Base-by-base conservation (phyloP, 2,797 vertebrate species). In the Pygocentrus nattereri region DNA sequence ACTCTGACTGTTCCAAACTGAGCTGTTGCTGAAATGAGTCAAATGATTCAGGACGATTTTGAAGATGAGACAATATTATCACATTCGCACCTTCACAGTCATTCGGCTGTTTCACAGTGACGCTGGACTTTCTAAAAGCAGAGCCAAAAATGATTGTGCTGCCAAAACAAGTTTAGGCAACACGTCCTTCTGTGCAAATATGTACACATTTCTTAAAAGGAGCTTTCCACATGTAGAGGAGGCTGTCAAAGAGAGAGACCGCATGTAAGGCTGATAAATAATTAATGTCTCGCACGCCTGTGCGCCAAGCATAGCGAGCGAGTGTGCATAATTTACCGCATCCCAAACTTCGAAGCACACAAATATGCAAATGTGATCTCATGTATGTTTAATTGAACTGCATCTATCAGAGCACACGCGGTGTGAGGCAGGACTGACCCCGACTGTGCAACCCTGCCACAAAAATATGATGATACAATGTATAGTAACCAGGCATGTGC, bases 301-400 rank as follows among this genome's bases (percentile, higher is more conserved):
- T 27, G 31, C 13, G 34, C 62, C 8, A n/a, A 59, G n/a, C 70
- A 79, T 30, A 84, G 74, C 59, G 10, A 6, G 18, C 74, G n/a
- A 67, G 49, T 19, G 49, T 81, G 65, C 75, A 81, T 81, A 83
- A 86, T 79, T 86, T 58, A 79, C 56, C 47, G 16, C 49, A 49
- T 74, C 61, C 27, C 8, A 25, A 78, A 75, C 71, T 81, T 75
- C 61, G n/a, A 79, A 65, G 44, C 72, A 23, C 59, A 69, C 21
- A 58, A 76, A 78, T 75, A 86, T 85, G 74, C 72, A 88, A 81
- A 88, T 78, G 50, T 74, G 11, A 61, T 70, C 73, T 82, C 78
- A 38, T 69, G 31, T 47, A 76, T 61, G 70, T 76, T 78, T 81
- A 16, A 62, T 41, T 44, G 27, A 10, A 19, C n/a, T 62, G 31